These are phyloP conservation scores for Menidia beryllina DNA, from an alignment of 2,113 vertebrate genomes.

Conservation along the genomic window DNA sequence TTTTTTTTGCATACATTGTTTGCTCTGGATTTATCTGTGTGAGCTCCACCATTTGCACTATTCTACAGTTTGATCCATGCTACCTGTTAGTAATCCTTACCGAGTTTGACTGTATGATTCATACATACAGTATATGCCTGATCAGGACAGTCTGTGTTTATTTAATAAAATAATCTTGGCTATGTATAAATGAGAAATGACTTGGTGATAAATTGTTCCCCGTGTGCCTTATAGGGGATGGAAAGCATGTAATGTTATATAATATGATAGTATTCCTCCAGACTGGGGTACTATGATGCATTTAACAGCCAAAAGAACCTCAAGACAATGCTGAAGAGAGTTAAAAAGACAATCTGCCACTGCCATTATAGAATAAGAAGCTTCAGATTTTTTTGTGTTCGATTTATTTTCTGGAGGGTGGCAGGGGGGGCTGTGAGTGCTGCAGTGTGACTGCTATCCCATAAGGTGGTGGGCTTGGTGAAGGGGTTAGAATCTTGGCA, in stretches of 20 bases:
- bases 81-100: conserved; percentile 41
- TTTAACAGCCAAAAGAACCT: not conserved
- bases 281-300: not conserved
- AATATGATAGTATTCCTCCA: not conserved
- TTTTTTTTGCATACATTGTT: conserved; percentile 6
- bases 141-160: conserved; percentile 67
- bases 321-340: not conserved
- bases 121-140: conserved; percentile 56
- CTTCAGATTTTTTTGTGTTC: not conserved
- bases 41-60: conserved; percentile 62
- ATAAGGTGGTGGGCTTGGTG: conserved; percentile 59
- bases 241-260: not conserved
- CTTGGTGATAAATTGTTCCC: conserved; percentile 4
- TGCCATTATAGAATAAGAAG: not conserved
- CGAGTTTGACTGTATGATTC: conserved; percentile 45
- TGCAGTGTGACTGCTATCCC: conserved; percentile 15
- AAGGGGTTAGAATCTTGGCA: conserved; percentile 47
- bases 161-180: conserved; percentile 77
- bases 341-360: conserved; percentile 6
- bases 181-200: not conserved
- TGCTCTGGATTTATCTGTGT: conserved; percentile 37
- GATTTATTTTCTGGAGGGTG: conserved; percentile 19
- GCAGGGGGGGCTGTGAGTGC: conserved; percentile 1
- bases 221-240: not conserved
- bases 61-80: conserved; percentile 39